phyloP scores from a whole-genome alignment of 37 sponge, comb jelly and placozoan genomes.

The Diacarnus erythraeanus region DNA sequence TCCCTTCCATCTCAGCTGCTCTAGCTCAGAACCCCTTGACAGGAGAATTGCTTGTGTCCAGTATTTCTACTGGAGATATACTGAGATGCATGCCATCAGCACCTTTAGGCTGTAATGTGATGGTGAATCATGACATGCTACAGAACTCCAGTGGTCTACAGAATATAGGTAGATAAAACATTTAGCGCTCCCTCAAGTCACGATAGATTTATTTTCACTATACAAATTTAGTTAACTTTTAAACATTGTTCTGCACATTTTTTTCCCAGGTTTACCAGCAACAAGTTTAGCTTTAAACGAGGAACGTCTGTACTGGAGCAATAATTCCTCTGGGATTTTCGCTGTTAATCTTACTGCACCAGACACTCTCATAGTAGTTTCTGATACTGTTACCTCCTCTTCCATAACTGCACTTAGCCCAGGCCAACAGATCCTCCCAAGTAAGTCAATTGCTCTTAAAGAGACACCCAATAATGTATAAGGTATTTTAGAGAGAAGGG shows the following conservation, averaged over 20 bases:
- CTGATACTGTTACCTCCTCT: background rate
- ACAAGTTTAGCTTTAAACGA: conserved; percentile 46
- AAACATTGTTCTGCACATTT: no score
- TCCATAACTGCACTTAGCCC: conserved; percentile 31
- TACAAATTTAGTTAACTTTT: no score
- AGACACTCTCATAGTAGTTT: background rate
- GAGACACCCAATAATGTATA: no score
- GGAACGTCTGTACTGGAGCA: conserved; percentile 63
- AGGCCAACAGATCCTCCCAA: conserved; percentile 38
- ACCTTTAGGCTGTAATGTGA: background rate
- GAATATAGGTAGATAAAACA: no score
- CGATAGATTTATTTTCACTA: no score
- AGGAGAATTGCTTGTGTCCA: conserved; percentile 40
- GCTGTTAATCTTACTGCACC: conserved; percentile 5
- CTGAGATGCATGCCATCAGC: conserved; percentile 17
- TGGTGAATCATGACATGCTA: background rate
- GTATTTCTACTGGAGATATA: conserved; percentile 39
- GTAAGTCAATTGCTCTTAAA: conserved; percentile 17
- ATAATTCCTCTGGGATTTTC: conserved; percentile 4
- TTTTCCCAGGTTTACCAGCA: conserved; percentile 24
- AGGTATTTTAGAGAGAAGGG: no score
- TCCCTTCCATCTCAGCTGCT: conserved; percentile 1
- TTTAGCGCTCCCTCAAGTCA: no score
- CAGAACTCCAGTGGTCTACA: no score
- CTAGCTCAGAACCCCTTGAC: conserved; percentile 39